Evolutionary conservation across 2,888 invertebrate species (phyloP).

Genomic region (Selenia dentaria): DNA sequence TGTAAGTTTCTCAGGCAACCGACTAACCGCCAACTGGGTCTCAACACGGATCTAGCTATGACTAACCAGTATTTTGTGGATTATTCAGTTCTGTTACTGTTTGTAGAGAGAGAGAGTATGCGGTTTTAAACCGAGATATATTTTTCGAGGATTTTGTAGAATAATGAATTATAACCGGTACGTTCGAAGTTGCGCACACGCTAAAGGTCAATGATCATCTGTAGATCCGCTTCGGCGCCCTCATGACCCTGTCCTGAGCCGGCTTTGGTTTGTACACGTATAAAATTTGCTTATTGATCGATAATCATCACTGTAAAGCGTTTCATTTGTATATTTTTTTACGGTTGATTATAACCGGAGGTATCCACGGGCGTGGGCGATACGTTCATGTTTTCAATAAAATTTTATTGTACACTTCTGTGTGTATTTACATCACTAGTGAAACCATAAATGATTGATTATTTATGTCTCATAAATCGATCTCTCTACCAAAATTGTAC

Average conservation of each 20-base stretch:
- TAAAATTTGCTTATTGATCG: conserved; percentile 70
- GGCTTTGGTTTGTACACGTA: conserved; percentile 56
- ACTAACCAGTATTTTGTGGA: conserved; percentile 59
- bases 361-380: conserved; percentile 17
- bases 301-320: conserved; percentile 44
- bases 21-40: conserved; percentile 58
- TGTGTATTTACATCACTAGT: conserved; percentile 8
- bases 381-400: conserved; percentile 14
- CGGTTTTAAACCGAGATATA: conserved; percentile 31
- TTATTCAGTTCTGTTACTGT: conserved; percentile 39
- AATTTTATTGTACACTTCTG: conserved; percentile 12
- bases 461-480: conserved; percentile 3
- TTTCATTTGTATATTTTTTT: conserved; percentile 30
- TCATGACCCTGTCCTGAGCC: conserved; percentile 78
- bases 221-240: conserved; percentile 83
- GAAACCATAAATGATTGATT: conserved; percentile 10
- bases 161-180: conserved; percentile 79
- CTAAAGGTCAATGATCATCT: conserved; percentile 83
- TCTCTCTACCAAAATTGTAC: background rate
- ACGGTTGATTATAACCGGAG: conserved; percentile 22
- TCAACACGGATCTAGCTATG: conserved; percentile 61
- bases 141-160: conserved; percentile 51
- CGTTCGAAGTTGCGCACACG: conserved; percentile 68
- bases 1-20: conserved; percentile 50
- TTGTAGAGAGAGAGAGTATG: conserved; percentile 16